These are phyloP conservation scores for Melikaiella ostensackeni DNA, from an alignment of 2,888 invertebrate genomes.

Conservation along the genomic window DNA sequence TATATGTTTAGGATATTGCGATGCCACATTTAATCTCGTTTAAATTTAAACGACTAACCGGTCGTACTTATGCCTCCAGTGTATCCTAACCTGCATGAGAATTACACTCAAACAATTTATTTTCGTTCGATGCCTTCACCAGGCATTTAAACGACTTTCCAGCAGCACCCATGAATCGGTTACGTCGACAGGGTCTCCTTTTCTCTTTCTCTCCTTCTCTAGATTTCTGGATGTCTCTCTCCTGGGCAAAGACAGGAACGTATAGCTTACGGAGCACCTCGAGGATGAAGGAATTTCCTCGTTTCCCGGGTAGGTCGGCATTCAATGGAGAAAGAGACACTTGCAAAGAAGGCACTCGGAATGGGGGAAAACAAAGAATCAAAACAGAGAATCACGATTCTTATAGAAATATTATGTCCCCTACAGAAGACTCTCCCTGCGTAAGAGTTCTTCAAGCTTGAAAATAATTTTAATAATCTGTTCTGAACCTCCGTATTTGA, in stretches of 20 bases:
- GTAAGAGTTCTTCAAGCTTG: background rate
- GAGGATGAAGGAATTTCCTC: constrained; percentile 29
- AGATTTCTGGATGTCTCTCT: background rate
- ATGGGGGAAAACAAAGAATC: background rate
- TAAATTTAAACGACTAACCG: constrained; percentile 22
- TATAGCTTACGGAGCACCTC: constrained; percentile 2
- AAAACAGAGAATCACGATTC: constrained; percentile 7
- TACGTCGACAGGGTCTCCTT: constrained; percentile 28
- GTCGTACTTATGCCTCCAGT: background rate
- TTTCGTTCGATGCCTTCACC: constrained; percentile 10
- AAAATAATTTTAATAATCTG: background rate
- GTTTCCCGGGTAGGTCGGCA: constrained; percentile 16
- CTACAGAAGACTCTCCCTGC: background rate
- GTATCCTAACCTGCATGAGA: constrained; percentile 14
- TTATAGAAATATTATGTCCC: background rate
- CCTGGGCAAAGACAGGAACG: background rate
- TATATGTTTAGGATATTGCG: background rate
- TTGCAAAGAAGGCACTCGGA: background rate
- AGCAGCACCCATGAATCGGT: constrained; percentile 14
- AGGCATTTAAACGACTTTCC: constrained; percentile 31
- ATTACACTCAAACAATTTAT: constrained; percentile 33
- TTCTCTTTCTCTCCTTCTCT: background rate
- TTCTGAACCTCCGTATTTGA: too few relatives aligned
- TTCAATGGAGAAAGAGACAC: constrained; percentile 13
- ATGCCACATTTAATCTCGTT: background rate